Percentiles rank a stretch among this genome's conserved stretches.
phyloP scores from a whole-genome alignment of 2,113 vertebrate genomes.

The Etheostoma spectabile region DNA sequence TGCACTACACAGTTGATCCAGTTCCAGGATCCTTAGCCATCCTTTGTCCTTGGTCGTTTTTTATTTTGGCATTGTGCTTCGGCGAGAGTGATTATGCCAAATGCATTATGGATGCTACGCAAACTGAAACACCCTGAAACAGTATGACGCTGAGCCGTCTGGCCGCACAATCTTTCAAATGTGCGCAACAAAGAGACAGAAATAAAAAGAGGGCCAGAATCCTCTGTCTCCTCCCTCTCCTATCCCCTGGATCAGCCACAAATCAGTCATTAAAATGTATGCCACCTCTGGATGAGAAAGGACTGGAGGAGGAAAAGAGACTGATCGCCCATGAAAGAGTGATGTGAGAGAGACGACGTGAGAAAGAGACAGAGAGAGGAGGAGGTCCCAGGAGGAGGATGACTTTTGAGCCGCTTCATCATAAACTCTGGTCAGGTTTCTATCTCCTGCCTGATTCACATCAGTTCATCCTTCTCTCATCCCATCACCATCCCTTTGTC shows the following conservation, averaged over 20 bases:
- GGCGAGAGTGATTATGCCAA: conserved; percentile 26
- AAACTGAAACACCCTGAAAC: conserved; percentile 27
- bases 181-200: conserved; percentile 10
- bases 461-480: conserved; percentile 4
- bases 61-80: conserved; percentile 21
- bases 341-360: conserved; percentile 42
- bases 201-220: conserved; percentile 10
- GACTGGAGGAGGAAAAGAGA: not conserved
- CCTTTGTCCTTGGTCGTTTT: conserved; percentile 24
- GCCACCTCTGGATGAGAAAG: conserved; percentile 40
- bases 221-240: conserved; percentile 6
- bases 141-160: not conserved
- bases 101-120: conserved; percentile 52
- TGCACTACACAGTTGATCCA: not conserved
- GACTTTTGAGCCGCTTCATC: conserved; percentile 59
- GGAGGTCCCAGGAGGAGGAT: conserved; percentile 40
- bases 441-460: conserved; percentile 34
- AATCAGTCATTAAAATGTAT: conserved; percentile 65
- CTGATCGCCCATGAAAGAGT: conserved; percentile 38
- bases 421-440: conserved; percentile 30
- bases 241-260: conserved; percentile 33
- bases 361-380: conserved; percentile 12
- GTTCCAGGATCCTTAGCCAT: conserved; percentile 12
- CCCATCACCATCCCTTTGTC: conserved; percentile 16
- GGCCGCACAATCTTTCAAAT: not conserved